These are phyloP conservation scores for Macrosiphum euphorbiae DNA, from an alignment of 2,888 invertebrate species.

Conservation along the genomic window DNA sequence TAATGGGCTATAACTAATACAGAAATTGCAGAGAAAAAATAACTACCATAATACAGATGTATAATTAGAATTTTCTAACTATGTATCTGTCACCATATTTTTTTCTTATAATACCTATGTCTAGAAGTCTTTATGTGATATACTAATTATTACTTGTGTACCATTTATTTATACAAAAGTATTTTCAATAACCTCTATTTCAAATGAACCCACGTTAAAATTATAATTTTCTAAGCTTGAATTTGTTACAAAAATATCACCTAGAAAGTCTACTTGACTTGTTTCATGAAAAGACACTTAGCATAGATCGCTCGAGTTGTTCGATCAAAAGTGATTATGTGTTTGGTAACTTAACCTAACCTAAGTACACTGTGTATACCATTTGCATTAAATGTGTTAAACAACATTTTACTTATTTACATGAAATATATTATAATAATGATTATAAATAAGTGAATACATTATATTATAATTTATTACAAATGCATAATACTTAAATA, in stretches of 20 bases:
- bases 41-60: neutral
- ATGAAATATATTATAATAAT: neutral
- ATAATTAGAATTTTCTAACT: neutral
- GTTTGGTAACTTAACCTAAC: neutral
- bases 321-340: neutral
- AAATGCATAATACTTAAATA: too few relatives aligned
- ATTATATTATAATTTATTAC: neutral
- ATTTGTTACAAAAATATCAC: neutral
- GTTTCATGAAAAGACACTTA: neutral
- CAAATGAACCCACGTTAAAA: neutral
- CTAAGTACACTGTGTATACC: neutral
- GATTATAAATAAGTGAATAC: neutral
- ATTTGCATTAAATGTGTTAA: neutral
- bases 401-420: neutral
- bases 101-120: neutral
- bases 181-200: neutral
- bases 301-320: neutral
- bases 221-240: neutral
- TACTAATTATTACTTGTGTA: neutral
- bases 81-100: neutral
- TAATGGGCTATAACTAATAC: neutral
- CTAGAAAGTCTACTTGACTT: neutral
- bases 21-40: neutral
- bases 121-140: neutral
- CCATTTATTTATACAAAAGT: neutral